phyloP scores from a whole-genome alignment of 2,797 vertebrate species.

The Podarcis siculus region DNA sequence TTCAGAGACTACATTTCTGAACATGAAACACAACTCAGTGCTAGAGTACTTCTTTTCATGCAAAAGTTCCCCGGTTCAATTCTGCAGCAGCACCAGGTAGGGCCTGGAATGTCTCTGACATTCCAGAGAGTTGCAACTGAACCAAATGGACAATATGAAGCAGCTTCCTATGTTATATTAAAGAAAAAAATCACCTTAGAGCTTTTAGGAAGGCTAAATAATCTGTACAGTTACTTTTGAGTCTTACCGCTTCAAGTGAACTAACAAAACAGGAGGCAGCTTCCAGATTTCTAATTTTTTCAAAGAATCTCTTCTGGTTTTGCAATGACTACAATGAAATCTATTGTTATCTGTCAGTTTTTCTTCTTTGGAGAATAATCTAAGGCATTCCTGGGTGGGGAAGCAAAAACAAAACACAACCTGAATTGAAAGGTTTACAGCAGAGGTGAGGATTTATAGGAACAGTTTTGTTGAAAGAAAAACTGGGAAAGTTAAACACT shows the following conservation, averaged over 20 bases:
- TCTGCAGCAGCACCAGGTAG: too few species aligned
- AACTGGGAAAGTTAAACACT: not conserved
- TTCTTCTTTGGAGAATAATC: conserved; percentile 97
- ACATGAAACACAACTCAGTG: too few species aligned
- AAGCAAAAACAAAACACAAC: not conserved
- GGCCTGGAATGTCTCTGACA: not conserved
- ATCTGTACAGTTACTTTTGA: not conserved
- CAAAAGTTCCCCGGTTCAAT: not conserved
- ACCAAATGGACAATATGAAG: not conserved
- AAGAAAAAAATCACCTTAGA: not conserved
- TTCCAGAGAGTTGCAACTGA: not conserved
- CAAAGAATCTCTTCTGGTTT: conserved; percentile 91
- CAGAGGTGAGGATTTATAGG: not conserved
- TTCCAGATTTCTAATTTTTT: conserved; percentile 99
- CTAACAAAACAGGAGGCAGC: conserved; percentile 92
- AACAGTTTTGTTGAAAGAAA: not conserved
- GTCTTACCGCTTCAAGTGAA: conserved; percentile 94
- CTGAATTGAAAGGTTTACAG: not conserved
- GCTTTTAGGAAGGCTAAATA: not conserved
- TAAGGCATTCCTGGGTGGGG: conserved; percentile 90
- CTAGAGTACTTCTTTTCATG: not conserved
- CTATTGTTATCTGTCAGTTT: conserved; percentile 95
- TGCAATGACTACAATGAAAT: conserved; percentile 96
- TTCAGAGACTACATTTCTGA: not conserved
- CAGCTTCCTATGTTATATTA: not conserved